Conservation (phyloP, 2,113 vertebrate species). For the Cyprinus carpio region DNA sequence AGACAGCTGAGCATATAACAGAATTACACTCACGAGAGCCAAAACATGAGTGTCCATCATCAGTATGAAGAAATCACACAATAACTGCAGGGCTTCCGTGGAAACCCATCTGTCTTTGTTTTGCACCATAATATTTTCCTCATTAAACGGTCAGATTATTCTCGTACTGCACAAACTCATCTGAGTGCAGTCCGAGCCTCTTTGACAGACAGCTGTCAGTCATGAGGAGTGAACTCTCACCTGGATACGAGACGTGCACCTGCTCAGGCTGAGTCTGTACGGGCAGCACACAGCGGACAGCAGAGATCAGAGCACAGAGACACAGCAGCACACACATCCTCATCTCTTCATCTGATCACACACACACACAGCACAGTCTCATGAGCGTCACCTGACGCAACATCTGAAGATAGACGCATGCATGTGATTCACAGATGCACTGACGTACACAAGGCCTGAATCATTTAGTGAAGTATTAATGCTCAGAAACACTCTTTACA, state of each 20-base stretch:
- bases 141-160: too few relatives aligned
- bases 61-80: too few relatives aligned
- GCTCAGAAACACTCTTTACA: not conserved
- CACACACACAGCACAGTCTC: not conserved
- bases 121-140: too few relatives aligned
- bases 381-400: not conserved
- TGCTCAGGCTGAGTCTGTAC: constrained; percentile 75
- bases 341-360: constrained; percentile 51
- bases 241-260: constrained; percentile 77
- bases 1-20: too few relatives aligned
- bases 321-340: not conserved
- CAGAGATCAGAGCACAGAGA: not conserved
- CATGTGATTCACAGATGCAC: too few relatives aligned
- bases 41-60: too few relatives aligned
- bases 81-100: too few relatives aligned
- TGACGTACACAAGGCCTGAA: not conserved
- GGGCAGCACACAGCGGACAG: constrained; percentile 56
- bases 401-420: not conserved
- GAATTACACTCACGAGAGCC: too few relatives aligned
- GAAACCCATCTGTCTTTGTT: too few relatives aligned
- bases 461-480: not conserved
- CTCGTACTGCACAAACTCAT: too few relatives aligned
- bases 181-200: too few relatives aligned
- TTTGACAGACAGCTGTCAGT: too few relatives aligned
- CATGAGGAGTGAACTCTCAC: constrained; percentile 53